Percentiles rank a stretch among this genome's conserved stretches.
phyloP scores from a whole-genome alignment of 2,113 vertebrate species.

The Speoplatyrhinus poulsoni region DNA sequence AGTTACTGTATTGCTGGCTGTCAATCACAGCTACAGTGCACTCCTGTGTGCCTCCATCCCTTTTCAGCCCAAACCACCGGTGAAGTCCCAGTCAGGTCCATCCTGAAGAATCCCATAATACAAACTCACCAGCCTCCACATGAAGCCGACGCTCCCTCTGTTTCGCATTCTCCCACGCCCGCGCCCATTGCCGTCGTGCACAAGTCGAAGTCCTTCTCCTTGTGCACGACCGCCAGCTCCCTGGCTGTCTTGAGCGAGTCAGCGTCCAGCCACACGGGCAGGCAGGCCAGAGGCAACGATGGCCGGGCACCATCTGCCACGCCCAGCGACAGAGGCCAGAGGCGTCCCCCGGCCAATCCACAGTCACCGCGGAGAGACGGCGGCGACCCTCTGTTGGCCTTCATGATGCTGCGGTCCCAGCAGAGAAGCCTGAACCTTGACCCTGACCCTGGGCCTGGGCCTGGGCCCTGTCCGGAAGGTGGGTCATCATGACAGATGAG shows the following conservation, averaged over 20 bases:
- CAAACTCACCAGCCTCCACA: not conserved
- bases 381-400: slow-evolving; percentile 56
- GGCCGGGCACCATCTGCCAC: not conserved
- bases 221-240: not conserved
- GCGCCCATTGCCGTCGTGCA: not conserved
- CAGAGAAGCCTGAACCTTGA: slow-evolving; percentile 3
- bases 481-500: too few species aligned
- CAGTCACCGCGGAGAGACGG: slow-evolving; percentile 18
- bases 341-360: slow-evolving; percentile 2
- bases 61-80: slow-evolving; percentile 8
- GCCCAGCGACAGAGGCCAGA: not conserved
- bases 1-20: too few species aligned
- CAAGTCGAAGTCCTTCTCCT: not conserved
- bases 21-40: too few species aligned
- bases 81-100: not conserved
- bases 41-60: slow-evolving; percentile 7
- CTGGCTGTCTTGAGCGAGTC: not conserved
- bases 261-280: not conserved
- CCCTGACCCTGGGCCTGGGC: not conserved
- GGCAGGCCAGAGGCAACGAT: not conserved
- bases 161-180: not conserved
- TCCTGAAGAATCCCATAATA: slow-evolving; percentile 19
- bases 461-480: slow-evolving; percentile 43
- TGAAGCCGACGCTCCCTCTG: not conserved
- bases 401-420: slow-evolving; percentile 66